Percentiles rank a stretch among this genome's conserved stretches.
Conservation (phyloP, 1,140 invertebrate species). For the Ceratina australensis region DNA sequence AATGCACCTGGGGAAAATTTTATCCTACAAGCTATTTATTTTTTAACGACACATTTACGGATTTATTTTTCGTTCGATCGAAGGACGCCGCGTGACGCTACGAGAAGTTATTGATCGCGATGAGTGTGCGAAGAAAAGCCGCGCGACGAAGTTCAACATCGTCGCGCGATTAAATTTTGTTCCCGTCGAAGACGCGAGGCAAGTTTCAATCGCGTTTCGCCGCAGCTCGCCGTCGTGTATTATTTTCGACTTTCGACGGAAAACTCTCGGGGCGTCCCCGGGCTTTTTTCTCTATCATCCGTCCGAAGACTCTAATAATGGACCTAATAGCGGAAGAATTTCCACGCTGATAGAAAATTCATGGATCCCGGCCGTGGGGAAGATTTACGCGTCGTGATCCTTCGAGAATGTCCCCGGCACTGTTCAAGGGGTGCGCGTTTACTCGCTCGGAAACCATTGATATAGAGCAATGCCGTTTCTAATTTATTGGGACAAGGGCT, state of each 20-base stretch:
- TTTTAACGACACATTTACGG: too few relatives aligned
- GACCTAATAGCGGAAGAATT: slow-evolving; percentile 35
- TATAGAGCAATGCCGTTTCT: slow-evolving; percentile 9
- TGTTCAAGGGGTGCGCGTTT: neutral
- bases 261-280: neutral
- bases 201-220: too few relatives aligned
- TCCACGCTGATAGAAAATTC: slow-evolving; percentile 40
- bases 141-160: slow-evolving; percentile 8
- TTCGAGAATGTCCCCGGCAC: slow-evolving; percentile 13
- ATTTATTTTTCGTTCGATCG: neutral
- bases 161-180: slow-evolving; percentile 34
- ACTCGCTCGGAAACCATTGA: slow-evolving; percentile 27
- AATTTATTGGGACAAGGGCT: slow-evolving; percentile 28
- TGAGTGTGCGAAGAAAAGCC: slow-evolving; percentile 12
- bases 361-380: neutral
- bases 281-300: slow-evolving; percentile 24
- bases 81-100: neutral
- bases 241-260: slow-evolving; percentile 34
- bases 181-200: neutral
- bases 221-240: slow-evolving; percentile 21
- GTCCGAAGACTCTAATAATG: slow-evolving; percentile 19
- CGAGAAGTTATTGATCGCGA: slow-evolving; percentile 34
- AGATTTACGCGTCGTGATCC: slow-evolving; percentile 31
- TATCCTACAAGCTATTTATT: too few relatives aligned
- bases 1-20: too few relatives aligned